phyloP scores from a whole-genome alignment of 1,140 invertebrate species.

The Amphibalanus amphitrite region DNA sequence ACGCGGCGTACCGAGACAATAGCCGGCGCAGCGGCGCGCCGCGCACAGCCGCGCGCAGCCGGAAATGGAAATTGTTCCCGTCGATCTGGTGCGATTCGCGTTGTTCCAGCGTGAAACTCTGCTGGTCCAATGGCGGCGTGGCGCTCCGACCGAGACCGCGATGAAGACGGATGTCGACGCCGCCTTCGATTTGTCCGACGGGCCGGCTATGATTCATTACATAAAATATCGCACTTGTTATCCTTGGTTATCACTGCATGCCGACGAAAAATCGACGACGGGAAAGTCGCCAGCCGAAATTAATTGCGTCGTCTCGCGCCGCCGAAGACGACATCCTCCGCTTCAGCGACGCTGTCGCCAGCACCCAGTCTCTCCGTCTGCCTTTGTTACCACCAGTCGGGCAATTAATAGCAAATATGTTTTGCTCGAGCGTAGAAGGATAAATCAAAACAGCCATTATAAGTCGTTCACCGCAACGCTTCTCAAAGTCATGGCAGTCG shows the following conservation, averaged over 20 bases:
- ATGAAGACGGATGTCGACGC: background rate
- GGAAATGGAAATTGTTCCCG: background rate
- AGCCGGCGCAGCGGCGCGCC: too few relatives aligned
- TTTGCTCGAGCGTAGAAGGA: background rate
- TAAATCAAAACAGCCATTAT: slow-evolving; percentile 1
- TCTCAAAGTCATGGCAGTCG: too few relatives aligned
- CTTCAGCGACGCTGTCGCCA: background rate
- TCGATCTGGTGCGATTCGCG: background rate
- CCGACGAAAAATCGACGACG: background rate
- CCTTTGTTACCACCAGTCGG: background rate
- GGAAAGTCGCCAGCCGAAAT: background rate
- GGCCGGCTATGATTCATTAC: background rate
- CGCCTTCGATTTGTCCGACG: background rate
- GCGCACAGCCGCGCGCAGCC: too few relatives aligned
- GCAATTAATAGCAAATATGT: background rate
- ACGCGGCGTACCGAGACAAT: background rate
- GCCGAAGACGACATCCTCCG: background rate
- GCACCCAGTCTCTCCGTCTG: background rate
- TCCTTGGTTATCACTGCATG: background rate
- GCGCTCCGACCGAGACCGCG: background rate
- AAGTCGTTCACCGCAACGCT: background rate
- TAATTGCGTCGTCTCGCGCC: background rate
- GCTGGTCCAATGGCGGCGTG: background rate
- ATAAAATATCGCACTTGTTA: slow-evolving; percentile 1
- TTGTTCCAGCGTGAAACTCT: background rate